These are phyloP conservation scores for Hemaris fuciformis DNA, from an alignment of 2,888 invertebrate species.

Conservation along the genomic window DNA sequence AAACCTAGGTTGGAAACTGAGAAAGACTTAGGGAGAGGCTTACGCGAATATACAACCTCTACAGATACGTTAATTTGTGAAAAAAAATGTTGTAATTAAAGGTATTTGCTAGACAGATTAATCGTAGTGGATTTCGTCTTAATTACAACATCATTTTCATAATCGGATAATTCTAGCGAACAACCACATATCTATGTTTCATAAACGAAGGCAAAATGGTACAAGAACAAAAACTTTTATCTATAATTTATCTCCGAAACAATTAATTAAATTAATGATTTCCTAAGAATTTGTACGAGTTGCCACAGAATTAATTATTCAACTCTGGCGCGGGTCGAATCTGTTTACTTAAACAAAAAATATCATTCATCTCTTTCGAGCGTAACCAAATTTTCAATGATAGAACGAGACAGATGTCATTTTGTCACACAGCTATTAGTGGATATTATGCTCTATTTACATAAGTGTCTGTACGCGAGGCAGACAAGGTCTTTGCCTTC, in stretches of 20 bases:
- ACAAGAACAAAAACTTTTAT: neutral
- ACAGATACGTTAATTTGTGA: too few relatives aligned
- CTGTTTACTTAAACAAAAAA: neutral
- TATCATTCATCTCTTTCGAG: neutral
- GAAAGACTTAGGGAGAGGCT: too few relatives aligned
- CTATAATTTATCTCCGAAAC: neutral
- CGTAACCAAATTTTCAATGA: neutral
- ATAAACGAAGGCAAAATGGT: neutral
- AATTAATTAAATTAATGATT: slow-evolving; percentile 1
- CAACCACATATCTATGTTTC: neutral
- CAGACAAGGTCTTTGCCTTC: slow-evolving; percentile 13
- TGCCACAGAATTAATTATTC: neutral
- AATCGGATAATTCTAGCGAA: neutral
- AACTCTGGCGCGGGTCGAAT: neutral
- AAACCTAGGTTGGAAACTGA: too few relatives aligned
- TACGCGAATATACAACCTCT: too few relatives aligned
- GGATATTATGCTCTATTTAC: slow-evolving; percentile 9
- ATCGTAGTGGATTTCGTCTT: neutral
- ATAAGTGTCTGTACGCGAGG: slow-evolving; percentile 3
- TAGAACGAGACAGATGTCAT: neutral
- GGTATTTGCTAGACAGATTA: too few relatives aligned
- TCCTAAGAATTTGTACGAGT: neutral
- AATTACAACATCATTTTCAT: neutral
- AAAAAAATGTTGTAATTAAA: too few relatives aligned
- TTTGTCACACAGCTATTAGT: neutral